phyloP scores from a whole-genome alignment of 2,888 invertebrate genomes.

The Diabrotica balteata region DNA sequence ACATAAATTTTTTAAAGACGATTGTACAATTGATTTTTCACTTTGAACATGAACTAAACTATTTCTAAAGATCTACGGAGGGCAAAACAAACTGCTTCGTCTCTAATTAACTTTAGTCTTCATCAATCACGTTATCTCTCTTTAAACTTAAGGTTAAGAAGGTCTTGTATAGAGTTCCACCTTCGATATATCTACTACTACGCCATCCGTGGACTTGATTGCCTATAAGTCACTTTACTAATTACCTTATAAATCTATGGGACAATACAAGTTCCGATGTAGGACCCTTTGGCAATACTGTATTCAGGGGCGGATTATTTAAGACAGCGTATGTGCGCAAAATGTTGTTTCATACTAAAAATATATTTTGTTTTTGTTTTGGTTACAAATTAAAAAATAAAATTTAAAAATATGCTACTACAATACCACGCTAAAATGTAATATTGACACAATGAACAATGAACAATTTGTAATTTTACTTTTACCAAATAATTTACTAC shows the following conservation, averaged over 20 bases:
- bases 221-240: constrained; percentile 41
- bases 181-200: constrained; percentile 39
- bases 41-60: too few relatives aligned
- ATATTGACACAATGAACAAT: too few relatives aligned
- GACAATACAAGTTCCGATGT: constrained; percentile 42
- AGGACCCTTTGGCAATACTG: constrained; percentile 20
- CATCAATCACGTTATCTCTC: constrained; percentile 39
- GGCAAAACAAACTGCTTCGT: not conserved
- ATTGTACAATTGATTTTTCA: too few relatives aligned
- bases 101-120: constrained; percentile 28
- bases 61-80: too few relatives aligned
- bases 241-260: constrained; percentile 44
- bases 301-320: constrained; percentile 9
- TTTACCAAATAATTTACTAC: too few relatives aligned
- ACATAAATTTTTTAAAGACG: too few relatives aligned
- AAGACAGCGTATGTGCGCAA: not conserved
- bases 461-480: too few relatives aligned
- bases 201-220: constrained; percentile 32
- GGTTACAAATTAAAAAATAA: too few relatives aligned
- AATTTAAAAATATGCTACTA: too few relatives aligned
- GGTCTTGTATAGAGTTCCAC: constrained; percentile 37
- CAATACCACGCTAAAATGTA: too few relatives aligned
- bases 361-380: too few relatives aligned
- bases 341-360: too few relatives aligned
- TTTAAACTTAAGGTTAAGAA: constrained; percentile 28